Evolutionary conservation across 2,113 vertebrate genomes (phyloP), one percentile per base, ranked within the genome.

Genomic region (Chaenocephalus aceratus): DNA sequence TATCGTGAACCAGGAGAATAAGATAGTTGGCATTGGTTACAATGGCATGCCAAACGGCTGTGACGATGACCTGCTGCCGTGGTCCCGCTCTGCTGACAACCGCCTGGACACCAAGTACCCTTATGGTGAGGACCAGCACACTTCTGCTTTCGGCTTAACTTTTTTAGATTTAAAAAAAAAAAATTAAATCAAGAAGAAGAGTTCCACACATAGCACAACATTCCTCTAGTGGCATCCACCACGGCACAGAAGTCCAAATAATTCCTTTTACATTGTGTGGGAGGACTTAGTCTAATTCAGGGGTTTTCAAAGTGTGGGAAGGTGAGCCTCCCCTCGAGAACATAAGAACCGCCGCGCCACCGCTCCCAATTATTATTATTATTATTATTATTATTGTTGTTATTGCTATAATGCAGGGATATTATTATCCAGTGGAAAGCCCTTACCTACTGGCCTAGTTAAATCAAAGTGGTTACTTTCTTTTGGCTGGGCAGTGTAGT

Each of bases 1-100:
- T 89, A 99, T 99, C n/a, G 97, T 99, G 82, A 99, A 97, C 90
- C 89, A 94, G 58, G 98, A 99, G 88, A 98, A 98, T 87, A 99
- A 99, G 93, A 99, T 99, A 3, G 98, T 99, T 13, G 98, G 98
- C 9, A 99, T 99, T 9, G 98, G 98, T 13, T 99, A 99, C 91
- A 99, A 99, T 14, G 97, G 98, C 0, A 99, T 99, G 98, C 98
- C 98, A 2, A 99, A 93, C 3, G 89, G 92, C 10, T 93, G 92
- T 5, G 65, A 90, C n/a, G 92, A 93, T 18, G 86, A 92, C 67
- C 75, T 81, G 16, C 66, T 93, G 2, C 92, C 92, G 0, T 93
- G 92, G 92, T 82, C 83, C 5, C 75, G 90, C 1, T 73, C 61
- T 53, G 92, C 90, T 21, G 74, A 81, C 2, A 54, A 92, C 59